Evolutionary conservation across 2,113 vertebrate species (phyloP).

Genomic region (Callospermophilus lateralis): DNA sequence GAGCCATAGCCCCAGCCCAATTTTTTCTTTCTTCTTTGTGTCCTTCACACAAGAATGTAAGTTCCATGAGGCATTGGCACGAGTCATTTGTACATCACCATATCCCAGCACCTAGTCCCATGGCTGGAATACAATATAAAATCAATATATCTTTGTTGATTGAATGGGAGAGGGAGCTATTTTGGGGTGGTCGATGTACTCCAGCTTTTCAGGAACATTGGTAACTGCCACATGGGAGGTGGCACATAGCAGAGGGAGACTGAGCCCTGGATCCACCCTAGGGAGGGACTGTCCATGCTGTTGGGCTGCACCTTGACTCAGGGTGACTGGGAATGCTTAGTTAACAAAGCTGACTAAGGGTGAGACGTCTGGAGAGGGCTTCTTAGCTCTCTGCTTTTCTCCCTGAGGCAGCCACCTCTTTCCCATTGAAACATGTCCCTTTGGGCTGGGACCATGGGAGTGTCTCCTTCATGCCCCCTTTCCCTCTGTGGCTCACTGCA

Average conservation of each 20-base stretch:
- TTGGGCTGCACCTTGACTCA: background rate
- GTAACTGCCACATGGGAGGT: background rate
- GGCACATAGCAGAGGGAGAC: background rate
- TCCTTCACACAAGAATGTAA: background rate
- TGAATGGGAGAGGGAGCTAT: background rate
- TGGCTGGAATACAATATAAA: background rate
- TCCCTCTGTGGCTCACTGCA: background rate
- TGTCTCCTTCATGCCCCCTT: too few species aligned
- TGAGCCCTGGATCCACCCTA: background rate
- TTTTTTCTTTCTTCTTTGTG: background rate
- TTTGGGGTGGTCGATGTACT: background rate
- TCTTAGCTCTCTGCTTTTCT: background rate
- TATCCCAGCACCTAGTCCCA: background rate
- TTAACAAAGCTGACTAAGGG: background rate
- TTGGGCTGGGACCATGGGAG: background rate
- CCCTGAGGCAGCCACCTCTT: background rate
- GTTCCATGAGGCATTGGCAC: background rate
- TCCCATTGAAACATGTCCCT: background rate
- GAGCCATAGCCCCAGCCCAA: too few species aligned
- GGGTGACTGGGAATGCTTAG: fast-evolving
- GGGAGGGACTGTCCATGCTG: background rate
- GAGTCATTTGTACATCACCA: background rate
- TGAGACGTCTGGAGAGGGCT: background rate
- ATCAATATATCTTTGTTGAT: background rate
- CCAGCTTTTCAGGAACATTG: background rate